phyloP scores from a whole-genome alignment of 2,888 invertebrate genomes.

The Watsonalla binaria region DNA sequence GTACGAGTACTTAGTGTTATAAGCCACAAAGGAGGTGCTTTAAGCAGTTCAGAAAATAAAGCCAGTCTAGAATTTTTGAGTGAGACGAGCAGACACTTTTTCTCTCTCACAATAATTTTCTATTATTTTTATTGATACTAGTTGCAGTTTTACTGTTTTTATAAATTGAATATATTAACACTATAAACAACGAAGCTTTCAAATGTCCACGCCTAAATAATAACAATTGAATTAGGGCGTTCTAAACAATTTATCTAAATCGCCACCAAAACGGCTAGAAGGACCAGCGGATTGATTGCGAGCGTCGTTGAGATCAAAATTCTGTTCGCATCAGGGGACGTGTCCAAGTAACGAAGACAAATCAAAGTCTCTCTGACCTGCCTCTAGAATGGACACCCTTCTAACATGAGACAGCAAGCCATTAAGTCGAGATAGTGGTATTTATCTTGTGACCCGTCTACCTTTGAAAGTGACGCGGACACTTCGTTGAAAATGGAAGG shows the following conservation, averaged over 20 bases:
- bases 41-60: too few relatives aligned
- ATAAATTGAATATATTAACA: neutral
- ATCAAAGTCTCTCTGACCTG: constrained; percentile 63
- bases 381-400: constrained; percentile 55
- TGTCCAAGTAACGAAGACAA: constrained; percentile 74
- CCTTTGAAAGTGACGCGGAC: constrained; percentile 43
- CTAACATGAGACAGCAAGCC: constrained; percentile 58
- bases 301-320: constrained; percentile 36
- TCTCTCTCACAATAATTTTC: too few relatives aligned
- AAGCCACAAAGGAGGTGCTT: too few relatives aligned
- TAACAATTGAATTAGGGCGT: constrained; percentile 8
- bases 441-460: constrained; percentile 58
- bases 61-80: too few relatives aligned
- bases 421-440: constrained; percentile 69
- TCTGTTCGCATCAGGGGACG: constrained; percentile 42
- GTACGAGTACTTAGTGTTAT: too few relatives aligned
- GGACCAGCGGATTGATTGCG: constrained; percentile 37
- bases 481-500: constrained; percentile 42
- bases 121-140: too few relatives aligned
- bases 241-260: constrained; percentile 2
- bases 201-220: too few relatives aligned
- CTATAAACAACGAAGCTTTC: neutral
- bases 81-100: too few relatives aligned
- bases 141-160: too few relatives aligned
- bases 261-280: constrained; percentile 8